These are phyloP conservation scores for Daboia siamensis DNA, from an alignment of 2,113 vertebrate species.

Conservation along the genomic window DNA sequence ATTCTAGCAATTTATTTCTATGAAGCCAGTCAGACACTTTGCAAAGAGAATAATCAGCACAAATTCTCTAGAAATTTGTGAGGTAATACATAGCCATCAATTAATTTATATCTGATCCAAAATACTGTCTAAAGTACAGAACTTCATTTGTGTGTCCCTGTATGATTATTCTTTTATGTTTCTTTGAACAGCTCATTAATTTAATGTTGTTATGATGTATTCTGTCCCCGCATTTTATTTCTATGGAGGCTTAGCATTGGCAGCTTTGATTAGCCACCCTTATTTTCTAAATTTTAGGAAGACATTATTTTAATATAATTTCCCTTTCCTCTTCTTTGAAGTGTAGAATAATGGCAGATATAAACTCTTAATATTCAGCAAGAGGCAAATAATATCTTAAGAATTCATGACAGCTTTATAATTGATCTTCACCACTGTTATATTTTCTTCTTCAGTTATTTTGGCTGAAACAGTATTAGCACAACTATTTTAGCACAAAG, in stretches of 20 bases:
- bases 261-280: not conserved
- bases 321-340: not conserved
- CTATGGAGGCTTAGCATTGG: not conserved
- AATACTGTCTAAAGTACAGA: not conserved
- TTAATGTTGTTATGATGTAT: not conserved
- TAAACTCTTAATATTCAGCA: slow-evolving; percentile 4
- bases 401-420: slow-evolving; percentile 9
- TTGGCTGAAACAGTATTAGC: not conserved
- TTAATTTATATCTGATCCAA: not conserved
- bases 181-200: not conserved
- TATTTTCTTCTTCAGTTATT: not conserved
- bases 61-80: not conserved
- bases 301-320: not conserved
- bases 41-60: not conserved
- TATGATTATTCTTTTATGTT: not conserved
- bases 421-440: accelerated
- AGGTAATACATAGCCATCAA: not conserved
- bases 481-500: not conserved
- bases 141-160: not conserved
- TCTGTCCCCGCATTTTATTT: not conserved
- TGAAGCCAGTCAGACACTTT: not conserved
- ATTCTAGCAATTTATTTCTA: not conserved
- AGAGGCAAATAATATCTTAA: not conserved
- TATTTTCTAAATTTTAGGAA: not conserved
- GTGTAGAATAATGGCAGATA: not conserved